Base-by-base conservation (phyloP, 2,797 vertebrate species). In the Babyrousa celebensis region DNA sequence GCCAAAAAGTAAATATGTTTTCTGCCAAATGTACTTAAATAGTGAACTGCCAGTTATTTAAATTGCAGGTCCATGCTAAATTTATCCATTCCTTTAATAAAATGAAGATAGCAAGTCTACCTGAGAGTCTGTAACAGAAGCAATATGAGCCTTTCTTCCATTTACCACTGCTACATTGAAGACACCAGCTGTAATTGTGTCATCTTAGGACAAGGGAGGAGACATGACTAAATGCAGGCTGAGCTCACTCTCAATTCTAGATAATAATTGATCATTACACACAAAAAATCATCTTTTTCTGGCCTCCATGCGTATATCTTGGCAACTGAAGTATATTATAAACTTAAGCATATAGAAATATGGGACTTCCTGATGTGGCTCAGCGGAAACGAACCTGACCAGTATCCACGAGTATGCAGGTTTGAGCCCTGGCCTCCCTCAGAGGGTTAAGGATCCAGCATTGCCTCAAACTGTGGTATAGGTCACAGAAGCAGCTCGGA, bases 1-100 rank as follows among this genome's bases (percentile, higher is more conserved):
- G 96, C 92, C 94, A 96, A 89, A 96, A 97, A 97, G 93, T 95
- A 98, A 96, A 97, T 96, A 95, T 82, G 94, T 89, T 97, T 96
- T 96, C 96, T 97, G 96, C 95, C 96, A 97, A 96, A 91, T 72
- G 89, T n/a, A 80, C 84, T 95, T 97, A 97, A 90, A 93, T 92
- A 92, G 94, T n/a, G 86, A 94, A 95, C 95, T 97, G 94, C 86
- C 89, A 93, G 87, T 91, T 85, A 96, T 85, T 97, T 94, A 94
- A 96, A 94, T 96, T 92, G 88, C 75, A 96, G 70, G 85, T 92
- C 82, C 92, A 62, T 29, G 65, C 88, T 96, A 95, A 96, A 96
- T 93, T 63, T 92, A 89, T 62, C 58, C 48, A 40, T 23, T 56
- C 15, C 25, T 96, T 88, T 85, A 93, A 88, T 84, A 74, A 20